phyloP scores from a whole-genome alignment of 2,113 vertebrate genomes.

The Heterotilapia buettikoferi region DNA sequence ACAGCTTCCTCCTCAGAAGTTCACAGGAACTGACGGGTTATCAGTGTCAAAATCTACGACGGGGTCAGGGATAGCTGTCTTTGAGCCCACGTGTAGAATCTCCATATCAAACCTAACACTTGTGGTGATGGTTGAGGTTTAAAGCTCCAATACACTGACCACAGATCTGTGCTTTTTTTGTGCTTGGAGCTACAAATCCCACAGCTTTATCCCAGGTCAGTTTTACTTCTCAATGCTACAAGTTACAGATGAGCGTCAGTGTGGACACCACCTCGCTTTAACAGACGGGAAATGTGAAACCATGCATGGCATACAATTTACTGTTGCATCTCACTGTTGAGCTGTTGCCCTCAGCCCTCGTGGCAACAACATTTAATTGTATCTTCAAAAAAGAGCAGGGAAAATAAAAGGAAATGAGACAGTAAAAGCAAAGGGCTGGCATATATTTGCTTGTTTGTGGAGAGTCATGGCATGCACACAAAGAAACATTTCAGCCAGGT shows the following conservation, averaged over 20 bases:
- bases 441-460: neutral
- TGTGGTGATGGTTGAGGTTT: constrained; percentile 13
- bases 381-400: neutral
- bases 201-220: neutral
- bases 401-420: neutral
- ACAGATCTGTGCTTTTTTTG: neutral
- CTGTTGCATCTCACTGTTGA: neutral
- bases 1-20: neutral
- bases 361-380: neutral
- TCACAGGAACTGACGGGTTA: neutral
- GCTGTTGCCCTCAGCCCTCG: neutral
- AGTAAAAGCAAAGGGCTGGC: neutral
- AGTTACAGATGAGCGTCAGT: neutral
- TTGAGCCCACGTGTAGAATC: neutral
- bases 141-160: neutral
- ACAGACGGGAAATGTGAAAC: neutral
- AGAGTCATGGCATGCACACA: neutral
- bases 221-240: neutral
- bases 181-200: neutral
- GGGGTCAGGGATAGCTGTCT: neutral
- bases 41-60: neutral
- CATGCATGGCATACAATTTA: neutral
- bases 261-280: neutral
- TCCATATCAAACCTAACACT: neutral
- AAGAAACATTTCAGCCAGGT: neutral